Percentiles rank a stretch among this genome's conserved stretches.
phyloP scores from a whole-genome alignment of 2,113 vertebrate genomes.

The Tachycineta bicolor region DNA sequence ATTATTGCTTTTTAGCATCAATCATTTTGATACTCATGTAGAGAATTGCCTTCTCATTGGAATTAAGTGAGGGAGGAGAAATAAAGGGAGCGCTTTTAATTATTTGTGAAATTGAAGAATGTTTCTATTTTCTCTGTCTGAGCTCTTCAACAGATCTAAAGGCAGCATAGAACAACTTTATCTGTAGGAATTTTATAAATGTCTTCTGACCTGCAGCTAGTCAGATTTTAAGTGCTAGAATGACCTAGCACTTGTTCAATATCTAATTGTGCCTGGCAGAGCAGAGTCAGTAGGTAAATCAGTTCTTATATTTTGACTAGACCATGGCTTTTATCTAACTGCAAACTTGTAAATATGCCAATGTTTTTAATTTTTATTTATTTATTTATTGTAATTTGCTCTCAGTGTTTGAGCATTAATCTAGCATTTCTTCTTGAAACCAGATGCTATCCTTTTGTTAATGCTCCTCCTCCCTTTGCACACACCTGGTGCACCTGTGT shows the following conservation, averaged over 20 bases:
- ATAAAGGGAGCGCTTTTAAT: background rate
- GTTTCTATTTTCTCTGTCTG: background rate
- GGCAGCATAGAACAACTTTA: background rate
- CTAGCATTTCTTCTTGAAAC: background rate
- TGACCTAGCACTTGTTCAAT: background rate
- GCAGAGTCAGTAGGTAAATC: conserved; percentile 6
- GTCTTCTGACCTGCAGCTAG: background rate
- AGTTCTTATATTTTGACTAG: background rate
- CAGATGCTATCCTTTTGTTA: background rate
- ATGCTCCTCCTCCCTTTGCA: background rate
- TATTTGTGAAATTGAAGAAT: conserved; percentile 1
- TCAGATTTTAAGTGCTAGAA: background rate
- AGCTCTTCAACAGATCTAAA: background rate
- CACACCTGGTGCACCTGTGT: background rate
- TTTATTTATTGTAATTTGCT: background rate
- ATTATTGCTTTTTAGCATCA: background rate
- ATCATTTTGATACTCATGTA: background rate
- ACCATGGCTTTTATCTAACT: background rate
- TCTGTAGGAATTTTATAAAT: background rate
- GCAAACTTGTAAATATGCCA: background rate
- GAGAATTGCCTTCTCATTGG: background rate
- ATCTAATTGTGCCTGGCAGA: background rate
- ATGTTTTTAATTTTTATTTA: background rate
- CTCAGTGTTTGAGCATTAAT: background rate
- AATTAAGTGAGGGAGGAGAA: background rate